phyloP scores from a whole-genome alignment of 23 tunicate species.

The Halocynthia roretzi region DNA sequence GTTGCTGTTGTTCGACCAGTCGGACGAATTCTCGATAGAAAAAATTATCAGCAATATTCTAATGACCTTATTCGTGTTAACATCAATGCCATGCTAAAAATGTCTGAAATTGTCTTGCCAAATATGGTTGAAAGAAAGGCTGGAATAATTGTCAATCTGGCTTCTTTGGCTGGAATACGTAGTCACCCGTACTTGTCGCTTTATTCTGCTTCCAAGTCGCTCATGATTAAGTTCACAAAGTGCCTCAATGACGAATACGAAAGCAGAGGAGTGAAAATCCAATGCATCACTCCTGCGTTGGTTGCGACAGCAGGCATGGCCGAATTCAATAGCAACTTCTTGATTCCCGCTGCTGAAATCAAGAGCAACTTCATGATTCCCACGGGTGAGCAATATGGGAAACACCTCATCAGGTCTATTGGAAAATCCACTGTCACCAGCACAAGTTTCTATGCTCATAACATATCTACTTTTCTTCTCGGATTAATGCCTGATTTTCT shows the following conservation, averaged over 20 bases:
- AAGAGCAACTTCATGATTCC: conserved; percentile 22
- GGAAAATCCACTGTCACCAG: conserved; percentile 16
- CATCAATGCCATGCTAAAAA: neutral
- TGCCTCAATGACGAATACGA: neutral
- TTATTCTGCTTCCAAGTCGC: conserved; percentile 14
- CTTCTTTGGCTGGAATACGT: conserved; percentile 1
- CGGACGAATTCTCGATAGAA: neutral
- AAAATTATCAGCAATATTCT: neutral
- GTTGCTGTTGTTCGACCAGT: neutral
- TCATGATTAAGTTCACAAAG: conserved; percentile 1
- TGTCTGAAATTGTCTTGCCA: conserved; percentile 17
- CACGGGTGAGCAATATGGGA: conserved; percentile 3
- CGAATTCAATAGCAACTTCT: neutral
- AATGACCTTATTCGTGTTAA: conserved; percentile 11
- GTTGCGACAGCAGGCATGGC: conserved; percentile 2
- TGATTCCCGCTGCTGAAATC: neutral
- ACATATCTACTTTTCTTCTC: neutral
- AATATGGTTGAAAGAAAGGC: conserved; percentile 5
- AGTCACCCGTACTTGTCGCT: neutral
- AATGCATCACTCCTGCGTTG: conserved; percentile 17
- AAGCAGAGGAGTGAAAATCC: conserved; percentile 2
- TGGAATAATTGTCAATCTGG: conserved; percentile 6
- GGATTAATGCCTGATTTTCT: conserved; percentile 1
- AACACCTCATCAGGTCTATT: neutral
- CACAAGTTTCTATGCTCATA: conserved; percentile 15